Evolutionary conservation across 2,797 vertebrate species (phyloP), one percentile per base, ranked within the genome.

Genomic region (Peromyscus aztecus): DNA sequence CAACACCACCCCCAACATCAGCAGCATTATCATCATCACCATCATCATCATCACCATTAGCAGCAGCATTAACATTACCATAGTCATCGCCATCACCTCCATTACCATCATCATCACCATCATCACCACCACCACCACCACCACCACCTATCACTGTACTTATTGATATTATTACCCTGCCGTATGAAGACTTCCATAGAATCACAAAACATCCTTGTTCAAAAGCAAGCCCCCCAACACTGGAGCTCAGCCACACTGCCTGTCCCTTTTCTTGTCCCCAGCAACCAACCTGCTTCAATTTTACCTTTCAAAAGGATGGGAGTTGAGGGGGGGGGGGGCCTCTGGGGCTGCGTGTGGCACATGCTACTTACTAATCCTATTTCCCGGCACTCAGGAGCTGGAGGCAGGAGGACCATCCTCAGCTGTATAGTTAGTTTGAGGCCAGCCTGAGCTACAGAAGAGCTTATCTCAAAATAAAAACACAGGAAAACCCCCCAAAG

Each of bases 401-500:
- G 34, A 77, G 43, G 57, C 31, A 46, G 21, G 73, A 49, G 73
- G 31, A 77, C 49, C 23, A 10, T 7, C 29, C 27, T 76, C 34
- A 43, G 37, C 55, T 61, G 31, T 46, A 61, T 3, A 88, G 67
- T 73, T 43, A 89, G 75, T 63, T n/a, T 12, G 43, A 77, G 59
- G 43, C 40, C 40, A 89, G 73, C 57, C 43, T 77, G 31, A 49
- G 34, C 19, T 65, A 65, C 59, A 52, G 9, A 8, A 46, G 61
- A 89, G 40, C 75, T 14, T 17, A 8, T 49, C 52, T 49, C 57
- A 52, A 63, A 46, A 63, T 21, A 87, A 71, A 57, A 40, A 40
- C 85, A 73, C 37, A 89, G 71, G 52, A 75, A 61, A 82, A 34
- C 71, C 90, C 57, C 81, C 81, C 5, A 57, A 34, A 61, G 76